Evolutionary conservation across 2,888 invertebrate species (phyloP).

Genomic region (Polymixis lichenea): DNA sequence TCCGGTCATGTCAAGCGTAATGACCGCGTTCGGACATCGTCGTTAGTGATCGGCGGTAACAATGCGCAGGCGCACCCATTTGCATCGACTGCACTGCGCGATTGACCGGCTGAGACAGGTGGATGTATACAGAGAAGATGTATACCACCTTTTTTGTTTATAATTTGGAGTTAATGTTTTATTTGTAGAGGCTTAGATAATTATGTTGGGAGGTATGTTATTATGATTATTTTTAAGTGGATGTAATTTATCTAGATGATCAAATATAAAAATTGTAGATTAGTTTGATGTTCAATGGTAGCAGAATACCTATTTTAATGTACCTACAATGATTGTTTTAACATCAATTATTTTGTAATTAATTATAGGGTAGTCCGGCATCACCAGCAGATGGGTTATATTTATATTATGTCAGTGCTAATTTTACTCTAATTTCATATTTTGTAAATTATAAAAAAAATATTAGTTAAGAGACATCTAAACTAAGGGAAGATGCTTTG

Average conservation of each 20-base stretch:
- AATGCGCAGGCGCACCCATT: constrained; percentile 72
- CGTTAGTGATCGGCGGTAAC: constrained; percentile 74
- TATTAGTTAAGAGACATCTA: too few relatives aligned
- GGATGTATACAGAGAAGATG: constrained; percentile 66
- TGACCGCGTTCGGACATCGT: constrained; percentile 74
- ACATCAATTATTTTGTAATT: constrained; percentile 28
- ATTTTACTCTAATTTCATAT: constrained; percentile 6
- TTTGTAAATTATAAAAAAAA: not conserved
- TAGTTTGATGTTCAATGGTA: constrained; percentile 1
- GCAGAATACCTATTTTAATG: not conserved
- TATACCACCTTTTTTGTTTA: constrained; percentile 38
- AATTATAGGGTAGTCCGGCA: not conserved
- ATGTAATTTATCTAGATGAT: constrained; percentile 19
- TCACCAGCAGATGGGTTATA: not conserved
- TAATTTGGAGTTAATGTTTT: constrained; percentile 17
- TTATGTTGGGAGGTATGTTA: constrained; percentile 10
- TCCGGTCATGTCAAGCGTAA: constrained; percentile 70
- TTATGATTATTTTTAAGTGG: constrained; percentile 34
- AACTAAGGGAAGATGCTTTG: not conserved
- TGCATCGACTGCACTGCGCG: constrained; percentile 71
- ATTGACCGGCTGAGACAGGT: constrained; percentile 69
- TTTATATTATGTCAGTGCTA: constrained; percentile 1
- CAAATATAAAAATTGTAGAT: constrained; percentile 16
- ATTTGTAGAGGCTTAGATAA: constrained; percentile 23
- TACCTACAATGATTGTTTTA: constrained; percentile 18